Percentiles rank a stretch among this genome's conserved stretches.
phyloP scores from a whole-genome alignment of 2,888 invertebrate genomes.

The Habrosyne pyritoides region DNA sequence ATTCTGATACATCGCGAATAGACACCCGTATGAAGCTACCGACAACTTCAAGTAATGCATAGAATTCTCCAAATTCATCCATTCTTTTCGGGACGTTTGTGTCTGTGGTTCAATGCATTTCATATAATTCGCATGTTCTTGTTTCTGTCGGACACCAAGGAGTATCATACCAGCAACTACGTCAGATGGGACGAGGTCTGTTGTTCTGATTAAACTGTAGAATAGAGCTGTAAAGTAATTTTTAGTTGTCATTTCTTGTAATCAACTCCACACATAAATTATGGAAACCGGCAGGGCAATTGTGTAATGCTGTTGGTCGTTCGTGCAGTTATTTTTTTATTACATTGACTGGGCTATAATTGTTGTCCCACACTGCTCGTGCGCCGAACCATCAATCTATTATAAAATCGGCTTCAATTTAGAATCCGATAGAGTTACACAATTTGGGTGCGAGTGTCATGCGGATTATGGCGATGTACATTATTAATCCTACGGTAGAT shows the following conservation, averaged over 20 bases:
- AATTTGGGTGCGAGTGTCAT: too few species aligned
- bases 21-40: conserved; percentile 94
- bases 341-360: too few species aligned
- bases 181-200: conserved; percentile 94
- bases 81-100: conserved; percentile 86
- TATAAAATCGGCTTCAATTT: too few species aligned
- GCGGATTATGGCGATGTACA: too few species aligned
- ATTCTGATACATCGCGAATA: conserved; percentile 91
- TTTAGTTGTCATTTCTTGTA: background rate
- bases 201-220: conserved; percentile 91
- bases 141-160: conserved; percentile 89
- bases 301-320: too few species aligned
- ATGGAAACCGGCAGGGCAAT: too few species aligned
- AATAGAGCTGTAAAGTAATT: conserved; percentile 83
- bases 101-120: conserved; percentile 86
- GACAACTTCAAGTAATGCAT: conserved; percentile 91
- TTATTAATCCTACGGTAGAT: too few species aligned
- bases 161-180: conserved; percentile 94
- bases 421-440: too few species aligned
- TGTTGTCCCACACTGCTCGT: too few species aligned
- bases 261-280: too few species aligned
- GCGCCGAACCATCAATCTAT: too few species aligned
- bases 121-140: conserved; percentile 87
- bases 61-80: conserved; percentile 92
- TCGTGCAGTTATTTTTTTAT: too few species aligned